phyloP scores from a whole-genome alignment of 2,113 vertebrate genomes.

The Acrocephalus kingi region DNA sequence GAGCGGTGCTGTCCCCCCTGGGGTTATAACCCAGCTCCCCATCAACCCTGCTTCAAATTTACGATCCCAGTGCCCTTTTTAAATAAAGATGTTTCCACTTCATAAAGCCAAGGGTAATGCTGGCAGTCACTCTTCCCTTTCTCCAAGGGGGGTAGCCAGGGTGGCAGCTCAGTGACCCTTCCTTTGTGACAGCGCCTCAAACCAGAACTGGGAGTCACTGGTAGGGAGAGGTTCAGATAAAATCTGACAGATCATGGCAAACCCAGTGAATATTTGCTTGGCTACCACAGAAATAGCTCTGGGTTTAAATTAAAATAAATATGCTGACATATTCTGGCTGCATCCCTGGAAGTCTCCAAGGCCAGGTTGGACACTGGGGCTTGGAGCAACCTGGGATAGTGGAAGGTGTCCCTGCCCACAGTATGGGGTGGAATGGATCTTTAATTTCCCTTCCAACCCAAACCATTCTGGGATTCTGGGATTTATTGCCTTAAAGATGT shows the following conservation, averaged over 20 bases:
- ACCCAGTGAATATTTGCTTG: not conserved
- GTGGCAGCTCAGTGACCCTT: not conserved
- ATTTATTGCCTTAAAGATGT: not conserved
- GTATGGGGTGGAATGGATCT: not conserved
- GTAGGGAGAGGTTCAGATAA: not conserved
- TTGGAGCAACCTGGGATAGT: not conserved
- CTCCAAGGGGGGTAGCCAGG: not conserved
- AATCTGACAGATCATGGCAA: not conserved
- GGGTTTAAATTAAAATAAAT: not conserved
- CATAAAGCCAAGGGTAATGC: not conserved
- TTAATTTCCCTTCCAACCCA: not conserved
- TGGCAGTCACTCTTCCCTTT: not conserved
- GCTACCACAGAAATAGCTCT: not conserved
- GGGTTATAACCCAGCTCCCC: not conserved
- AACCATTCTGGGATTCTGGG: not conserved
- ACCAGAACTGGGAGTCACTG: not conserved
- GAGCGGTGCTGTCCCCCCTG: not conserved
- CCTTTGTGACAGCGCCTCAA: not conserved
- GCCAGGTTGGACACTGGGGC: accelerated
- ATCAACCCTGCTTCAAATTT: slow-evolving; percentile 6
- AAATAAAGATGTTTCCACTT: slow-evolving; percentile 51
- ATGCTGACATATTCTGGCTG: not conserved
- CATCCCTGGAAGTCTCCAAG: not conserved
- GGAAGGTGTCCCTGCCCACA: not conserved
- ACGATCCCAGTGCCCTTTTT: not conserved